A percentile compares a stretch with the other conserved stretches of the same genome.
These are phyloP conservation scores for Philhelius pedissequus DNA, from an alignment of 2,888 invertebrate genomes.

Conservation along the genomic window DNA sequence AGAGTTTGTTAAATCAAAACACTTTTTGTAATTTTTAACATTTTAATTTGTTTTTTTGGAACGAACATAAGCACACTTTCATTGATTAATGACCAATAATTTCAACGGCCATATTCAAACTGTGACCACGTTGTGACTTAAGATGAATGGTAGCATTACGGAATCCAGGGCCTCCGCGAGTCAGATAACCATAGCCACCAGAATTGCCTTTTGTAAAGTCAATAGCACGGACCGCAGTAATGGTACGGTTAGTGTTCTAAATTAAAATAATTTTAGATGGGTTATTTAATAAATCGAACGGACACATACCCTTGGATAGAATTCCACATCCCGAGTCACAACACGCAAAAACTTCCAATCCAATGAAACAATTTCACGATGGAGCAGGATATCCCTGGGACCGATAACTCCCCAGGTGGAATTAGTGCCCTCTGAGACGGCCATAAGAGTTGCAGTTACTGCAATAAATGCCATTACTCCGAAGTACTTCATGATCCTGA, in stretches of 20 bases:
- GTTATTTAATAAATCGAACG: not conserved
- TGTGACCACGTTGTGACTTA: conserved; percentile 76
- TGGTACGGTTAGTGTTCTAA: conserved; percentile 50
- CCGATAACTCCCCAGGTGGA: conserved; percentile 33
- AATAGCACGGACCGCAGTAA: conserved; percentile 30
- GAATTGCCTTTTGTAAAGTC: conserved; percentile 62
- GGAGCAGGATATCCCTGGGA: conserved; percentile 35
- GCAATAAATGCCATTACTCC: conserved; percentile 43
- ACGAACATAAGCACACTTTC: not conserved
- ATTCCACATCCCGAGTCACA: conserved; percentile 50
- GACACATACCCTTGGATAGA: conserved; percentile 30
- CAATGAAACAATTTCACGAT: conserved; percentile 43
- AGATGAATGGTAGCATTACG: conserved; percentile 75
- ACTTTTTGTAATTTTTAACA: too few species aligned
- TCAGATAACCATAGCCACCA: conserved; percentile 75
- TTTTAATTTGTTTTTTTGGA: too few species aligned
- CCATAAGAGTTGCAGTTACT: conserved; percentile 35
- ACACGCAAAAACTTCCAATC: conserved; percentile 56
- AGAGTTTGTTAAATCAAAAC: too few species aligned
- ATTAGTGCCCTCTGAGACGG: conserved; percentile 23
- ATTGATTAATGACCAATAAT: conserved; percentile 72
- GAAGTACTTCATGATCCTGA: conserved; percentile 36
- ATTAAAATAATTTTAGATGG: not conserved
- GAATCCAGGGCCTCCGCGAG: conserved; percentile 75
- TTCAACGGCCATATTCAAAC: conserved; percentile 77